Evolutionary conservation across 2,888 invertebrate species (phyloP), one percentile per base, ranked within the genome.

Genomic region (Cremastinae sp.): DNA sequence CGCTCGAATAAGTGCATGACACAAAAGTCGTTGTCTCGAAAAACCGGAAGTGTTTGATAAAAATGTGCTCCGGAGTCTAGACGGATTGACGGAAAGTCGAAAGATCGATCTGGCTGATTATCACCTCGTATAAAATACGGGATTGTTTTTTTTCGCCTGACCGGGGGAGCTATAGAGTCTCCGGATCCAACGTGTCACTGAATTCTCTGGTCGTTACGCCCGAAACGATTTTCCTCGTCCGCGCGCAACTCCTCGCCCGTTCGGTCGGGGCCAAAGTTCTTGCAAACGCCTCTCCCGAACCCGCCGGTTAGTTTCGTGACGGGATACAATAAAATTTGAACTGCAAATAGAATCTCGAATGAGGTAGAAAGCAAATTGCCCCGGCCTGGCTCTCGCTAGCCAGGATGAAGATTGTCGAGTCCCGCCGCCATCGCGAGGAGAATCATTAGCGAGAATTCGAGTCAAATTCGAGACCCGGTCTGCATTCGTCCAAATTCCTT

Each of bases 301-400:
- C 73, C 69, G 56, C 79, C 74, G 78, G 71, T 75, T 74, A 75
- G 81, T 79, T 75, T 85, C 88, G 88, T 88, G 89, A 85, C 84
- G 83, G 76, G 82, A 75, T 54, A 73, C 86, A 85, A 83, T 89
- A 86, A 88, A 87, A 85, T 83, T 75, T 79, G 62, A 83, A 83
- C 82, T 84, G 86, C 85, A 87, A 87, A 88, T 87, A 85, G 86
- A 84, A 83, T 83, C 79, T 78, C 72, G 79, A 81, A 81, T 83
- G 45, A 49, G 54, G 47, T 51, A 34, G 61, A 66, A 61, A 54
- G 66, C 56, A 68, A 72, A 75, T 75, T 71, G 41, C 66, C 66
- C 20, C 53, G 66, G 28, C 28, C 5, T 28, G 28, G 28, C 5
- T 38, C 12, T 28, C 18, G 51, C 36, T 28, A n/a, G 43, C 12